These are phyloP conservation scores for Tangara arthus DNA, from an alignment of 2,797 vertebrate species.

Conservation along the genomic window DNA sequence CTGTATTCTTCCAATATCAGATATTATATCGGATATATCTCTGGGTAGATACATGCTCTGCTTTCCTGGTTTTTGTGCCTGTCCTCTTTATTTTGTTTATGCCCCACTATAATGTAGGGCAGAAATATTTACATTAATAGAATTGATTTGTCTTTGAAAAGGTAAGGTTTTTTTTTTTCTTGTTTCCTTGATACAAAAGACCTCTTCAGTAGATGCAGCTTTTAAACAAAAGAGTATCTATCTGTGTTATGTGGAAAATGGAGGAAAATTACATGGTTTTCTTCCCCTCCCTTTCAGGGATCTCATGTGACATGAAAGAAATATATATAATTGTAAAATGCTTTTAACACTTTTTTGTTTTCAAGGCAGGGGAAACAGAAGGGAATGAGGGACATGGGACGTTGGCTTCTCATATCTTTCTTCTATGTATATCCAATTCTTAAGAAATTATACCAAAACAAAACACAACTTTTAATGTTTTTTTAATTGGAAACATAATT, in stretches of 20 bases:
- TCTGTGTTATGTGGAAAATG: neutral
- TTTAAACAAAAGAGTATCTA: neutral
- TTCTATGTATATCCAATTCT: neutral
- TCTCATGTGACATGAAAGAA: neutral
- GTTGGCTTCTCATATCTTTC: neutral
- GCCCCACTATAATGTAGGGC: neutral
- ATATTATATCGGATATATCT: neutral
- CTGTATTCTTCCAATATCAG: neutral
- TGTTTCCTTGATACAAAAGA: neutral
- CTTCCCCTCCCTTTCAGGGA: accelerated
- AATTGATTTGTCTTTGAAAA: neutral
- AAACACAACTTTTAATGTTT: no score
- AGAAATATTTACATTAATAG: neutral
- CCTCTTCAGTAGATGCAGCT: neutral
- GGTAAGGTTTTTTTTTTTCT: accelerated
- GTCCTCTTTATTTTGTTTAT: neutral
- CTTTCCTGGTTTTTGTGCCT: neutral
- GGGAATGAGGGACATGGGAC: no score
- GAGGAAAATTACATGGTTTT: neutral
- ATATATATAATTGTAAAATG: neutral
- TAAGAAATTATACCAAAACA: neutral
- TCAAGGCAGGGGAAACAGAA: neutral
- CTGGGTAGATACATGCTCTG: neutral
- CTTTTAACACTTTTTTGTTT: neutral
- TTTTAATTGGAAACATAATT: neutral